These are phyloP conservation scores for Platyura marginata DNA, from an alignment of 1,140 invertebrate genomes.

Conservation along the genomic window DNA sequence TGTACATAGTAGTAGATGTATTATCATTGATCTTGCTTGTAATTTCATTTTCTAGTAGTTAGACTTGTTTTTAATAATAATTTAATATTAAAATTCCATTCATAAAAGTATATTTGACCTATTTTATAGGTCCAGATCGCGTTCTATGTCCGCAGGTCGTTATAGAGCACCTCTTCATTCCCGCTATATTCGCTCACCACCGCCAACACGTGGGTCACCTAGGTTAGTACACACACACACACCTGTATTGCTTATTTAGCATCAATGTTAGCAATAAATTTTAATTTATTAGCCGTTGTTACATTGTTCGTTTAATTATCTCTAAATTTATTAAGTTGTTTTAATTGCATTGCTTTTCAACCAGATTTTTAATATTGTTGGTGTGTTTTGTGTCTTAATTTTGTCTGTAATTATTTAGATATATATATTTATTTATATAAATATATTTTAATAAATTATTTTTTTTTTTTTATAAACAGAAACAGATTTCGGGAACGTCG, in stretches of 20 bases:
- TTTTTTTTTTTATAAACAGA: slow-evolving; percentile 3
- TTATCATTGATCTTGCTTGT: too few relatives aligned
- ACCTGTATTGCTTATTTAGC: too few relatives aligned
- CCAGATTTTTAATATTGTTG: neutral
- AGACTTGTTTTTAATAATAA: too few relatives aligned
- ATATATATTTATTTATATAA: neutral
- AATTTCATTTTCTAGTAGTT: too few relatives aligned
- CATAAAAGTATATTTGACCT: neutral
- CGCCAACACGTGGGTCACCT: slow-evolving; percentile 12
- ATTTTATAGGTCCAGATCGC: slow-evolving; percentile 4
- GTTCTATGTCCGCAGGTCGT: slow-evolving; percentile 4
- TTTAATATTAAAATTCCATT: too few relatives aligned
- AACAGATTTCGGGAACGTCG: slow-evolving; percentile 22
- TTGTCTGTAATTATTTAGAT: neutral
- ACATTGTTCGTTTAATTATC: too few relatives aligned
- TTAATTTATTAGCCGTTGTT: too few relatives aligned
- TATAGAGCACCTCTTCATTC: slow-evolving; percentile 13
- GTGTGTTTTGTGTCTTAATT: neutral
- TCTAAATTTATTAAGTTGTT: neutral
- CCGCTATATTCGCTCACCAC: slow-evolving; percentile 15
- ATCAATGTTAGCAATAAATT: too few relatives aligned
- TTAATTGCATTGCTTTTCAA: neutral
- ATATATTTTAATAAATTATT: neutral
- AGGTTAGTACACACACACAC: slow-evolving; percentile 3
- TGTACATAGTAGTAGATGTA: neutral